Evolutionary conservation across 2,888 invertebrate genomes (phyloP).

Genomic region (Sphecodes monilicornis): DNA sequence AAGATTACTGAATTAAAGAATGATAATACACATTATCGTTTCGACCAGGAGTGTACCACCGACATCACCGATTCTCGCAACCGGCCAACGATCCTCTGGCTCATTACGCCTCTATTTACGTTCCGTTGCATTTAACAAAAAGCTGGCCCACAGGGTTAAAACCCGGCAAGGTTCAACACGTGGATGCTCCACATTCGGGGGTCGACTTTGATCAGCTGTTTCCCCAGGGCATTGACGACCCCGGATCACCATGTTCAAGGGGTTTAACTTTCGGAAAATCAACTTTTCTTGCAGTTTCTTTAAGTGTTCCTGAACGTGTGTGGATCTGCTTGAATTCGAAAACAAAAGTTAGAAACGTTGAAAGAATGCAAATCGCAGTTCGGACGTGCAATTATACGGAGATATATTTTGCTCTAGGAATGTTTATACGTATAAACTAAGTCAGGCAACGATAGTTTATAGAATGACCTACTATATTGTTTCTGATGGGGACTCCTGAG

Average conservation of each 20-base stretch:
- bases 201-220: slow-evolving; percentile 52
- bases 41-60: slow-evolving; percentile 8
- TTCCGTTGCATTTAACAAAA: slow-evolving; percentile 40
- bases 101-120: slow-evolving; percentile 53
- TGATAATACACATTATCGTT: no score
- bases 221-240: slow-evolving; percentile 41
- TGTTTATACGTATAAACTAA: no score
- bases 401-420: no score
- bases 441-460: no score
- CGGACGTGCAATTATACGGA: no score
- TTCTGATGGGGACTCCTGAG: no score
- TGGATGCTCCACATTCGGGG: slow-evolving; percentile 48
- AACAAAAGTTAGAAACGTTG: background rate
- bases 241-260: background rate
- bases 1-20: background rate
- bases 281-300: background rate
- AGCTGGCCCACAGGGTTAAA: slow-evolving; percentile 9
- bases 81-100: background rate
- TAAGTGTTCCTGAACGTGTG: background rate
- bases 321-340: background rate
- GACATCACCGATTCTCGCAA: slow-evolving; percentile 24
- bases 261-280: background rate
- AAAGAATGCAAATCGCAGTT: no score
- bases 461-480: no score
- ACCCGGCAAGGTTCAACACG: slow-evolving; percentile 45